These are phyloP conservation scores for Salvelinus sp. DNA, from an alignment of 2,113 vertebrate genomes.

Conservation along the genomic window DNA sequence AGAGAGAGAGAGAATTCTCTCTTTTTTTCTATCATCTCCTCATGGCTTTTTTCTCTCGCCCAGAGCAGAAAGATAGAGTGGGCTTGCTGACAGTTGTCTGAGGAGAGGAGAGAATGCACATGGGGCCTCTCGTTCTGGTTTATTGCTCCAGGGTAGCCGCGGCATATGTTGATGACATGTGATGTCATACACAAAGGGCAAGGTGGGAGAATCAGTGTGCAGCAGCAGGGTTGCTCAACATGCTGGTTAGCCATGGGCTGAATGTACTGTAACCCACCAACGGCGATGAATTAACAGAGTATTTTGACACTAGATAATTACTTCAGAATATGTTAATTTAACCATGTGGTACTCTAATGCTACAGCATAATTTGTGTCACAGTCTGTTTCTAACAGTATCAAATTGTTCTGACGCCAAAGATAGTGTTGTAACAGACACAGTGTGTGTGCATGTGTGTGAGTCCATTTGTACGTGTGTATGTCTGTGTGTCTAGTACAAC, in stretches of 20 bases:
- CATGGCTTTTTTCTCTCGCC: background rate
- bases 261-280: too few species aligned
- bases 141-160: background rate
- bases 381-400: background rate
- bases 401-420: too few species aligned
- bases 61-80: conserved; percentile 9
- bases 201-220: conserved; percentile 13
- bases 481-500: conserved; percentile 9
- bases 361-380: background rate
- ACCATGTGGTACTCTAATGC: background rate
- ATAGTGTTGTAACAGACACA: background rate
- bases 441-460: background rate
- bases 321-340: background rate
- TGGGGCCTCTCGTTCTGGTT: conserved; percentile 35
- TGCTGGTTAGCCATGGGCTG: too few species aligned
- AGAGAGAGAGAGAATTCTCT: conserved; percentile 23
- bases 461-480: conserved; percentile 5
- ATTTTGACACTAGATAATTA: background rate
- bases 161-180: conserved; percentile 55
- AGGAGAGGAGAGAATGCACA: conserved; percentile 18
- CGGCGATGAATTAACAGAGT: background rate
- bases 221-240: background rate
- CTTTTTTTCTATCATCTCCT: conserved; percentile 23
- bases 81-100: conserved; percentile 47
- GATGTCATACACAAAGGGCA: conserved; percentile 33